A percentile compares a stretch with the other conserved stretches of the same genome.
Evolutionary conservation across 2,797 vertebrate species (phyloP).

Genomic region (Sylvia borin): DNA sequence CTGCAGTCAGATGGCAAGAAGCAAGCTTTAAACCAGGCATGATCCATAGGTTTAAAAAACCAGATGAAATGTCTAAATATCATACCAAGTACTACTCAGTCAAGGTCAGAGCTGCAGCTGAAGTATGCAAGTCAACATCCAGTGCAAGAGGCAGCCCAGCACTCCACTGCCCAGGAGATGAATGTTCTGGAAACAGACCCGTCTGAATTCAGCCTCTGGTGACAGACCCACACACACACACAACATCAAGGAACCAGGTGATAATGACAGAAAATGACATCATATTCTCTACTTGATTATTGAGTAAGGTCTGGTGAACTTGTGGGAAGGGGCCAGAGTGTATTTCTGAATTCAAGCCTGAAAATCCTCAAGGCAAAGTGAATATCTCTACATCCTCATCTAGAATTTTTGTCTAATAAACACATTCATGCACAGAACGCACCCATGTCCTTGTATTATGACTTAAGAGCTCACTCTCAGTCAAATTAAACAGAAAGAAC

Average conservation of each 20-base stretch:
- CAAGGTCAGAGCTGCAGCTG: background rate
- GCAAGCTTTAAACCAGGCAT: background rate
- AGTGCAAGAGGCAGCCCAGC: background rate
- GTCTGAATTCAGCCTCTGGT: background rate
- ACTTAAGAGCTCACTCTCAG: background rate
- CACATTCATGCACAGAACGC: background rate
- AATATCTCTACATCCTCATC: background rate
- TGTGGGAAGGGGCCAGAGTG: background rate
- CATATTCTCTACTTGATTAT: background rate
- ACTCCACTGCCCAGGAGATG: background rate
- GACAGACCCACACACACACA: background rate
- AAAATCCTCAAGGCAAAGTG: background rate
- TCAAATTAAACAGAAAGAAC: background rate
- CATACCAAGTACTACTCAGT: background rate
- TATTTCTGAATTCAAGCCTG: background rate
- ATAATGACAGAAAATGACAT: background rate
- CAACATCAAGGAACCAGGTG: background rate
- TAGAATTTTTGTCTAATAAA: background rate
- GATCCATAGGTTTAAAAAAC: background rate
- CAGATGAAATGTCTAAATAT: background rate
- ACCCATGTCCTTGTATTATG: background rate
- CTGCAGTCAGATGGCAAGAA: background rate
- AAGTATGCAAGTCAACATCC: background rate
- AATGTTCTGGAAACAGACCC: background rate
- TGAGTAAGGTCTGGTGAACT: background rate